phyloP scores from a whole-genome alignment of 2,113 vertebrate species.

The Corvus cornix region DNA sequence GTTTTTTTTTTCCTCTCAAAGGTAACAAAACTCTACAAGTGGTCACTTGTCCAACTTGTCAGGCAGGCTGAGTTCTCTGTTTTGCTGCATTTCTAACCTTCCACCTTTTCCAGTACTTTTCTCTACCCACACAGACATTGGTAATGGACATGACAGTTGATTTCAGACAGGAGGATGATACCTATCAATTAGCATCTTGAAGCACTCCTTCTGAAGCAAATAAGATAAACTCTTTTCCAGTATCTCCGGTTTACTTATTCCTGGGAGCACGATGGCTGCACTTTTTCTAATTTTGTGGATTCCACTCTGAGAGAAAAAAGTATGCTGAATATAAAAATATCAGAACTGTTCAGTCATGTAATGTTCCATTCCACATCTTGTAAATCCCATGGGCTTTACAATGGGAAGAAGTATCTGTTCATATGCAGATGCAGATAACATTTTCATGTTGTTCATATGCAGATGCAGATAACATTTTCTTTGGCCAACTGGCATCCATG shows the following conservation, averaged over 20 bases:
- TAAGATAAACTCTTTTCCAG: background rate
- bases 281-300: background rate
- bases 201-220: background rate
- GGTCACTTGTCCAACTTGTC: background rate
- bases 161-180: background rate
- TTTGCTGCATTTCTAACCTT: background rate
- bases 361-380: background rate
- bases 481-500: background rate
- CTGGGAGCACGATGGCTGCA: background rate
- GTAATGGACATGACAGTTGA: background rate
- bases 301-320: background rate
- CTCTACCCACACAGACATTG: background rate
- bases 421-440: background rate
- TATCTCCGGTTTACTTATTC: background rate
- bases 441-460: background rate
- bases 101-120: background rate
- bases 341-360: background rate
- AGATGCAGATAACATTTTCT: background rate
- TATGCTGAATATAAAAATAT: background rate
- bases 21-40: background rate
- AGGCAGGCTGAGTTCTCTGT: background rate
- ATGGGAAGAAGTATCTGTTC: background rate
- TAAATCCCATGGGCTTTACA: background rate
- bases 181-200: background rate
- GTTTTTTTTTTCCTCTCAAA: background rate